Conservation (phyloP, 2,113 vertebrate species). For the Dicrurus megarhynchus region DNA sequence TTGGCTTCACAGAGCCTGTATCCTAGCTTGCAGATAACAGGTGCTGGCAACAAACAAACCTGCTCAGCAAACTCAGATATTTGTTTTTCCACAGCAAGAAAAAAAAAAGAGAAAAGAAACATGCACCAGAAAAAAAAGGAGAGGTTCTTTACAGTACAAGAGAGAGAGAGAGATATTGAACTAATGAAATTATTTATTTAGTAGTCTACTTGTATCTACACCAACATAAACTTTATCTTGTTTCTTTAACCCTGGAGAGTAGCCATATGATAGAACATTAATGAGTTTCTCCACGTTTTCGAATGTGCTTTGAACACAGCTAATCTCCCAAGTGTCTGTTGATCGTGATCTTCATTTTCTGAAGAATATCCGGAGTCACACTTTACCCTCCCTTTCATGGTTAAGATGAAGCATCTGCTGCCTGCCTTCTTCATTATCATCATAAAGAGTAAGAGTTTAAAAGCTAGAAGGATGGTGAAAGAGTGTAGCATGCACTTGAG, state of each 20-base stretch:
- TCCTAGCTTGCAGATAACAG: not conserved
- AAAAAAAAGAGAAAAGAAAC: not conserved
- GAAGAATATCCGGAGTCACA: not conserved
- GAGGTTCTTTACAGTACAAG: not conserved
- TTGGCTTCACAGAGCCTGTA: not conserved
- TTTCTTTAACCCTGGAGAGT: not conserved
- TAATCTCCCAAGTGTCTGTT: not conserved
- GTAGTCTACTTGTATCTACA: not conserved
- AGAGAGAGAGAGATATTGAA: not conserved
- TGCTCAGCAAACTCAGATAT: not conserved
- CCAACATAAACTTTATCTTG: not conserved
- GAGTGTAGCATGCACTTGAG: not conserved
- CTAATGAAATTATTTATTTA: not conserved
- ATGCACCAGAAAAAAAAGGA: not conserved
- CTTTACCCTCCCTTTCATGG: constrained; percentile 5
- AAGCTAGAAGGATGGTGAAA: not conserved
- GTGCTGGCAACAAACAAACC: not conserved
- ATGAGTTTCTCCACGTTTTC: not conserved
- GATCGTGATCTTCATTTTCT: not conserved
- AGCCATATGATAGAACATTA: not conserved
- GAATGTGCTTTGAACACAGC: not conserved
- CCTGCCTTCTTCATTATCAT: not conserved
- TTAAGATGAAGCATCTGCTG: constrained; percentile 6
- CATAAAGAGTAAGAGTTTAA: constrained; percentile 7
- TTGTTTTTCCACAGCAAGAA: not conserved